These are phyloP conservation scores for Eudyptes chrysolophus DNA, from an alignment of 2,113 vertebrate species.

Conservation along the genomic window DNA sequence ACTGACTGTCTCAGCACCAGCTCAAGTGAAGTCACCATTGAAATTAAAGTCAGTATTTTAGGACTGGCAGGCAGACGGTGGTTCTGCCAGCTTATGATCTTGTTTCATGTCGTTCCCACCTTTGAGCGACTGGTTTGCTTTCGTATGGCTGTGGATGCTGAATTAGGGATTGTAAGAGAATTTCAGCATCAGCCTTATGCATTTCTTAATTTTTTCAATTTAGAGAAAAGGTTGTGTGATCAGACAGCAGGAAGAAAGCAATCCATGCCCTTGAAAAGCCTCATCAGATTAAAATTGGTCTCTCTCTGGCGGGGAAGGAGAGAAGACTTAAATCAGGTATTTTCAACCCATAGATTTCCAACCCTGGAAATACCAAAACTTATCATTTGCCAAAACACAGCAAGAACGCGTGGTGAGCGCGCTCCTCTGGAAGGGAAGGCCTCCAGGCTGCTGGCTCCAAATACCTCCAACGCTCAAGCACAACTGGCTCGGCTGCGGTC, in stretches of 20 bases:
- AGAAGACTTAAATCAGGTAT: background rate
- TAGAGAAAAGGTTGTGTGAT: background rate
- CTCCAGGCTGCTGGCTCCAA: background rate
- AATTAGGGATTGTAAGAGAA: background rate
- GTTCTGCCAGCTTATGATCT: background rate
- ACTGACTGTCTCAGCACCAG: background rate
- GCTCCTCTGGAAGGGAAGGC: background rate
- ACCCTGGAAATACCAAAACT: background rate
- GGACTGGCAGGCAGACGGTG: background rate
- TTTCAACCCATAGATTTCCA: background rate
- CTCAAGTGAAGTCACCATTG: background rate
- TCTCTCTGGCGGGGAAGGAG: background rate
- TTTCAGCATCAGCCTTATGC: background rate
- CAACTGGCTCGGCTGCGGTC: background rate
- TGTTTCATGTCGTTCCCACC: background rate
- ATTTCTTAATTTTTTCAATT: background rate
- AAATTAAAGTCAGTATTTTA: background rate
- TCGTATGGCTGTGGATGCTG: background rate
- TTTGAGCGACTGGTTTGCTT: background rate
- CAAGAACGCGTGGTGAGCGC: fast-evolving
- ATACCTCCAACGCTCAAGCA: background rate
- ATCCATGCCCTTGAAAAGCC: background rate
- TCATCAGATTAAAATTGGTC: background rate
- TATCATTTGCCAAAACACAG: background rate
- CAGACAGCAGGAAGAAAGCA: background rate